Conservation (phyloP, 2,113 vertebrate genomes). For the Poecilia latipinna region DNA sequence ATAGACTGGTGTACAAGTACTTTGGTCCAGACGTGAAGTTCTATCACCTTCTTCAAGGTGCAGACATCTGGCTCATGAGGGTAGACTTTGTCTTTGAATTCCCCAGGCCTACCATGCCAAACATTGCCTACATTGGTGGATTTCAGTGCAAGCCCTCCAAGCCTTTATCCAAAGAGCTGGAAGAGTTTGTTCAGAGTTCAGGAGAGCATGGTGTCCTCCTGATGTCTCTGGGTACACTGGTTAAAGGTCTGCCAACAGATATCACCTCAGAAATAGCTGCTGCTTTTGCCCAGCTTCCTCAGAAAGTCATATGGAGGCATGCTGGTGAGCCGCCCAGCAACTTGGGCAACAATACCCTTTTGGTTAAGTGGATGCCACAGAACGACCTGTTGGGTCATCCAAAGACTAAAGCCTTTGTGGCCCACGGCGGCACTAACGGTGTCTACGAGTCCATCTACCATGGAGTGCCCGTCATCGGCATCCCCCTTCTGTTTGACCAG, state of each 20-base stretch:
- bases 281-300: constrained; percentile 78
- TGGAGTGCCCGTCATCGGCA: constrained; percentile 69
- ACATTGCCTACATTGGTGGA: constrained; percentile 78
- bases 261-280: constrained; percentile 74
- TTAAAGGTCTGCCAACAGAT: constrained; percentile 68
- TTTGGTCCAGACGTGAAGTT: constrained; percentile 72
- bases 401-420: constrained; percentile 73
- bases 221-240: constrained; percentile 78
- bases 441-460: constrained; percentile 81
- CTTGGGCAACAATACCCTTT: constrained; percentile 76
- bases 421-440: constrained; percentile 77
- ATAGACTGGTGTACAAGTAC: constrained; percentile 65
- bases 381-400: constrained; percentile 80
- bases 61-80: constrained; percentile 79
- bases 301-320: constrained; percentile 81
- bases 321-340: constrained; percentile 59
- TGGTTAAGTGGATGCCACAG: constrained; percentile 79
- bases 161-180: constrained; percentile 72
- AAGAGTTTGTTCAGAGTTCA: constrained; percentile 79
- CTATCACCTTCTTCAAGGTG: constrained; percentile 71
- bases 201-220: constrained; percentile 77
- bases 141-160: constrained; percentile 78
- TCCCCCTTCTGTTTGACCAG: constrained; percentile 79
- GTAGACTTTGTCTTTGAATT: constrained; percentile 80
- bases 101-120: constrained; percentile 78